Conservation (phyloP, 2,797 vertebrate species). For the Enoplosus armatus region DNA sequence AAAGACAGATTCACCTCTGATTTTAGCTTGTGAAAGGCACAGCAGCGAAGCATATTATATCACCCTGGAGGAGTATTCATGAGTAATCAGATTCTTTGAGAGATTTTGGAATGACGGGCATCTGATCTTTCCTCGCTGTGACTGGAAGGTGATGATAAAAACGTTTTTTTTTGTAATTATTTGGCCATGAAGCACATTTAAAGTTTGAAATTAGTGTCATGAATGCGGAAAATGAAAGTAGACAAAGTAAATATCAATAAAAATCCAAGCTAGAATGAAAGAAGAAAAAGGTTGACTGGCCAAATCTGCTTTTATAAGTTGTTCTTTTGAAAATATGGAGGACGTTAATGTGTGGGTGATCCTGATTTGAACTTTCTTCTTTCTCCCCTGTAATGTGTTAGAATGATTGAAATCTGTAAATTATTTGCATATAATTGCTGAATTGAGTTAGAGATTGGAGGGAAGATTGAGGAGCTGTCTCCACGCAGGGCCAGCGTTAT, state of each 20-base stretch:
- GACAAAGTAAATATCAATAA: neutral
- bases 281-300: neutral
- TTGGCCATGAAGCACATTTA: neutral
- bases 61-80: slow-evolving; percentile 40
- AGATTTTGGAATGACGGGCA: slow-evolving; percentile 39
- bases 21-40: slow-evolving; percentile 49
- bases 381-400: slow-evolving; percentile 16
- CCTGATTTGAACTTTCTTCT: slow-evolving; percentile 40
- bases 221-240: slow-evolving; percentile 10
- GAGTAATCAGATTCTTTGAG: slow-evolving; percentile 61
- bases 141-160: slow-evolving; percentile 21
- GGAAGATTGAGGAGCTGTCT: slow-evolving; percentile 51
- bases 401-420: slow-evolving; percentile 46
- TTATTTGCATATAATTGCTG: slow-evolving; percentile 72
- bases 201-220: neutral
- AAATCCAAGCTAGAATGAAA: neutral
- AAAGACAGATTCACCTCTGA: slow-evolving; percentile 57
- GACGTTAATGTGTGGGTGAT: slow-evolving; percentile 27
- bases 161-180: slow-evolving; percentile 5
- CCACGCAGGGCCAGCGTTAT: slow-evolving; percentile 43
- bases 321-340: slow-evolving; percentile 24
- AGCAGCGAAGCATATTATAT: slow-evolving; percentile 19
- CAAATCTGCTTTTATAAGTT: slow-evolving; percentile 9
- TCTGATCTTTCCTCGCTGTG: slow-evolving; percentile 13
- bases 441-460: slow-evolving; percentile 53